Conservation (phyloP, 1,140 invertebrate species). For the Macrotrachela quadricornifera region DNA sequence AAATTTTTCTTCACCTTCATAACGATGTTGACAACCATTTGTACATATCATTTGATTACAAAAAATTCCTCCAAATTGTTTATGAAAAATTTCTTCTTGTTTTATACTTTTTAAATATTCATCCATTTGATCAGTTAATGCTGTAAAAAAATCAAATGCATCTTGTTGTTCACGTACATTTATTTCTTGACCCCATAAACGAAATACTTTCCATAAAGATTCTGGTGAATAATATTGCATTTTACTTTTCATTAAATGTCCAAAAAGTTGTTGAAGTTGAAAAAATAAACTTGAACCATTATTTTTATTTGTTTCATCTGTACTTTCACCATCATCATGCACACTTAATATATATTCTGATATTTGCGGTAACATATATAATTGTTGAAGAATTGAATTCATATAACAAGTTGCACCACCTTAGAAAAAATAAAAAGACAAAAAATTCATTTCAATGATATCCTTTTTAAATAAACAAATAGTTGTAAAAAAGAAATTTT, state of each 20-base stretch:
- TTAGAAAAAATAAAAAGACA: too few species aligned
- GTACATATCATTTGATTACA: constrained; percentile 98
- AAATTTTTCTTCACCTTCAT: constrained; percentile 87
- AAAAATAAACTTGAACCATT: constrained; percentile 42
- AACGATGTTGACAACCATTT: constrained; percentile 59
- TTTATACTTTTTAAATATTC: constrained; percentile 46
- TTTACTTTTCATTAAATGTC: constrained; percentile 79
- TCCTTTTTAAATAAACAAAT: too few species aligned
- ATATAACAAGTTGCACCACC: constrained; percentile 90
- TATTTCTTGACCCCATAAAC: constrained; percentile 54
- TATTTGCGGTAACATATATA: constrained; percentile 27
- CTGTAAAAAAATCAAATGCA: constrained; percentile 97
- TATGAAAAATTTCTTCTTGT: constrained; percentile 39
- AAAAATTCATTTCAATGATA: too few species aligned
- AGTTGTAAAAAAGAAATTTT: too few species aligned
- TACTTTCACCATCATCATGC: constrained; percentile 13
- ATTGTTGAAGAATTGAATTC: constrained; percentile 91
- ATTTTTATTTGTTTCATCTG: too few species aligned
- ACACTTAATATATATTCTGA: constrained; percentile 19
- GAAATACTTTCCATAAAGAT: constrained; percentile 91
- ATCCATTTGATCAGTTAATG: constrained; percentile 82
- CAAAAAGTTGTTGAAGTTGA: constrained; percentile 91
- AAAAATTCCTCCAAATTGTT: constrained; percentile 70
- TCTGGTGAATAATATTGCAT: constrained; percentile 90
- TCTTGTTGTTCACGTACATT: constrained; percentile 94